A percentile compares a stretch with the other conserved stretches of the same genome.
These are phyloP conservation scores for Poecilia picta DNA, from an alignment of 2,797 vertebrate species.

Conservation along the genomic window DNA sequence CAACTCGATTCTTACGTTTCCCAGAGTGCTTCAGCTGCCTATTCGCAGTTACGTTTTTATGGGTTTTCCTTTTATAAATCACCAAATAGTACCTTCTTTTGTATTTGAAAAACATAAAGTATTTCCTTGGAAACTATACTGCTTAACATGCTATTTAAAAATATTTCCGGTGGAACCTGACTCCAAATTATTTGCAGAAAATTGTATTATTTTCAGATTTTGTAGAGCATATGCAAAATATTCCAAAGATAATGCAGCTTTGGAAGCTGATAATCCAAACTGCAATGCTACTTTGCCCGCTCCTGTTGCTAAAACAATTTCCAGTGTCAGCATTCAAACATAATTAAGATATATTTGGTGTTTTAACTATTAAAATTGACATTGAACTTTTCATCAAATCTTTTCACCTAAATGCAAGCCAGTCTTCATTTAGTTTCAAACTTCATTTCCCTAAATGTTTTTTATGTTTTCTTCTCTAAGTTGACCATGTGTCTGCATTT, in stretches of 20 bases:
- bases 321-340: not conserved
- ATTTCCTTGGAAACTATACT: too few relatives aligned
- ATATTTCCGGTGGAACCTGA: not conserved
- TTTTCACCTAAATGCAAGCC: not conserved
- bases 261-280: not conserved
- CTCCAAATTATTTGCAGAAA: not conserved
- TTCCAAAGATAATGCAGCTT: not conserved
- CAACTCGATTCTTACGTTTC: fast-evolving
- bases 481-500: not conserved
- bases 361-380: not conserved
- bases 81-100: too few relatives aligned
- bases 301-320: not conserved
- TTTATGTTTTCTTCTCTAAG: not conserved
- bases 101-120: too few relatives aligned
- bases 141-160: too few relatives aligned
- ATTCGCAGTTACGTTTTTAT: not conserved
- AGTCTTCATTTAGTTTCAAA: not conserved
- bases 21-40: too few relatives aligned
- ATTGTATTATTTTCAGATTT: not conserved
- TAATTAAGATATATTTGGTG: not conserved
- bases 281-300: too few relatives aligned
- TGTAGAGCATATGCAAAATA: not conserved
- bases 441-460: not conserved
- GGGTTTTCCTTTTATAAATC: too few relatives aligned
- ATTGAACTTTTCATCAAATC: not conserved